phyloP scores from a whole-genome alignment of 2,113 vertebrate genomes.

The Elgaria multicarinata region DNA sequence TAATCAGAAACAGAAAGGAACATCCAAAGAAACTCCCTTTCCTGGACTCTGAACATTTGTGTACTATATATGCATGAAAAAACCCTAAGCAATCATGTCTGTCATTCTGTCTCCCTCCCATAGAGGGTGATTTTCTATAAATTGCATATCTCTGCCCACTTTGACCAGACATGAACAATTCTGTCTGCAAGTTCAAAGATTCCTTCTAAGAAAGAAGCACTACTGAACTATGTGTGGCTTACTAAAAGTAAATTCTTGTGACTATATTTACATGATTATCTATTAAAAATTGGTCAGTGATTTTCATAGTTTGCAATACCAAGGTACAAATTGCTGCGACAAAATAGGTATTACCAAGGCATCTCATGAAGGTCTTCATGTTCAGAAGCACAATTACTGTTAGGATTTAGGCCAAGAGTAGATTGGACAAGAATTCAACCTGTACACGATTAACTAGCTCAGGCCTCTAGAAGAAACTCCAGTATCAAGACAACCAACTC shows the following conservation, averaged over 20 bases:
- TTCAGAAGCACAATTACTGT: background rate
- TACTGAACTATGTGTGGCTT: background rate
- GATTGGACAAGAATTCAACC: background rate
- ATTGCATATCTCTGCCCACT: background rate
- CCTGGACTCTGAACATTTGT: background rate
- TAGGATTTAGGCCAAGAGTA: background rate
- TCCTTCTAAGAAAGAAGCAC: background rate
- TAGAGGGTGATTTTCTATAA: background rate
- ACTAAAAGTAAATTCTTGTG: background rate
- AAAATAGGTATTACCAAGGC: conserved; percentile 5
- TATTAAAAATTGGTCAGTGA: background rate
- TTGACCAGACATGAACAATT: background rate
- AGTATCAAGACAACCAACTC: background rate
- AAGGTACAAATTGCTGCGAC: conserved; percentile 31
- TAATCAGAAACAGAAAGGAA: background rate
- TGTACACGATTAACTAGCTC: no score
- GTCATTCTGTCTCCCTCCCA: background rate
- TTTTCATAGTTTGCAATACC: background rate
- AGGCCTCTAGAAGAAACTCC: background rate
- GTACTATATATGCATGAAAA: background rate
- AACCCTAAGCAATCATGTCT: background rate
- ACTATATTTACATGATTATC: background rate
- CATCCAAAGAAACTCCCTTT: background rate
- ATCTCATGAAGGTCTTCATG: background rate
- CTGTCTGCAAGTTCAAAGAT: background rate